Evolutionary conservation across 1,140 invertebrate genomes (phyloP).

Genomic region (Drosophila nigrodunni): DNA sequence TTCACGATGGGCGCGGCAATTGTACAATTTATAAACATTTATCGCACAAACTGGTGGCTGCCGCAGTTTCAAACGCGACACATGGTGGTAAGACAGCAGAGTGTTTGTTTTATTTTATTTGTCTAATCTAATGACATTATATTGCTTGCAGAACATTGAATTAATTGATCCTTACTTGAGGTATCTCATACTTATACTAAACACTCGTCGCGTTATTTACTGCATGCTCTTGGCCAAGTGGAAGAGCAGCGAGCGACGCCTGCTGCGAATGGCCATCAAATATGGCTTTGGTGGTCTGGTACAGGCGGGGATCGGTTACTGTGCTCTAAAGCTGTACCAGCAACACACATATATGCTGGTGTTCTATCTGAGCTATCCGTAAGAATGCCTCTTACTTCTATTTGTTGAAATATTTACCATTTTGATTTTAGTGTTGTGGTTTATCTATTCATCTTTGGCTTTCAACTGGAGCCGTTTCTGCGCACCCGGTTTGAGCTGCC

Average conservation of each 20-base stretch:
- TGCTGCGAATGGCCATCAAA: conserved; percentile 51
- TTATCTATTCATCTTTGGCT: conserved; percentile 94
- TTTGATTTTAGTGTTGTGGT: conserved; percentile 86
- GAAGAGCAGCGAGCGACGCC: conserved; percentile 30
- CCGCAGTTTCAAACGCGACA: conserved; percentile 95
- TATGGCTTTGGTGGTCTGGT: conserved; percentile 66
- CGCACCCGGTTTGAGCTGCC: conserved; percentile 86
- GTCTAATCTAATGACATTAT: neutral
- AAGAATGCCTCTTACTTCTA: conserved; percentile 84
- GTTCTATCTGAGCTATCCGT: conserved; percentile 92
- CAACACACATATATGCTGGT: conserved; percentile 65
- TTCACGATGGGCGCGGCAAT: conserved; percentile 90
- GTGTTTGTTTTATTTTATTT: conserved; percentile 3
- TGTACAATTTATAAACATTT: conserved; percentile 97
- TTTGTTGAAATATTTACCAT: neutral
- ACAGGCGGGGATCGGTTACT: conserved; percentile 86
- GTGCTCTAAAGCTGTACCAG: conserved; percentile 84
- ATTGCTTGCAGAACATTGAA: conserved; percentile 94
- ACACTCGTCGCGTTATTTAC: conserved; percentile 92
- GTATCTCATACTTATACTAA: conserved; percentile 91
- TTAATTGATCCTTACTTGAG: conserved; percentile 95
- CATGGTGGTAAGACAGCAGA: conserved; percentile 90
- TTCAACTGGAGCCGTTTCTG: conserved; percentile 89
- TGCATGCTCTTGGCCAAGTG: conserved; percentile 74
- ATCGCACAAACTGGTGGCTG: conserved; percentile 98